Evolutionary conservation across 1,140 invertebrate species (phyloP).

Genomic region (Telenomus remus): DNA sequence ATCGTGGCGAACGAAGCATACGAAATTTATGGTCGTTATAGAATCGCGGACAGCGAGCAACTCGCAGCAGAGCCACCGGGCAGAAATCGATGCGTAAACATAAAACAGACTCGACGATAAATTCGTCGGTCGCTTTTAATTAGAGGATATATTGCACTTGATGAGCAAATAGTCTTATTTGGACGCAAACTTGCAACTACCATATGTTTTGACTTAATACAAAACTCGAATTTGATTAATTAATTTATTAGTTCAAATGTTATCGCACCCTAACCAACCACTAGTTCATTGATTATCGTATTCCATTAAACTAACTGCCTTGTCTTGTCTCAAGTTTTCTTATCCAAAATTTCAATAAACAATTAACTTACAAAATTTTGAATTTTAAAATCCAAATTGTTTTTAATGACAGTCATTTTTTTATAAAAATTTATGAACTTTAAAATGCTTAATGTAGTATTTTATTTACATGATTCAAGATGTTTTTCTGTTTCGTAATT

Average conservation of each 20-base stretch:
- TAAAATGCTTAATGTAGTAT: too few species aligned
- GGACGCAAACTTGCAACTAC: constrained; percentile 20
- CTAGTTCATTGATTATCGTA: neutral
- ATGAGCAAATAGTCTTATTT: constrained; percentile 44
- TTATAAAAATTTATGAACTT: too few species aligned
- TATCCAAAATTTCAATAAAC: too few species aligned
- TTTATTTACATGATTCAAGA: too few species aligned
- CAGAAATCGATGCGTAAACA: constrained; percentile 57
- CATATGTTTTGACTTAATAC: constrained; percentile 28
- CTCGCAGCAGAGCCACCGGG: constrained; percentile 39
- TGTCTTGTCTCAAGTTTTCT: too few species aligned
- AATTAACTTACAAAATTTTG: too few species aligned
- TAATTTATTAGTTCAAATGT: constrained; percentile 17
- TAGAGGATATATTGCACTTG: constrained; percentile 49
- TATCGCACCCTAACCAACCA: constrained; percentile 6
- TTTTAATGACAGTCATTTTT: too few species aligned
- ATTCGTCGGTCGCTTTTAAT: constrained; percentile 56
- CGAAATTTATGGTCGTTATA: constrained; percentile 52
- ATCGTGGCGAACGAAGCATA: constrained; percentile 45
- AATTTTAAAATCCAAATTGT: too few species aligned
- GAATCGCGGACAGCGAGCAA: constrained; percentile 43
- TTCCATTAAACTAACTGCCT: constrained; percentile 3
- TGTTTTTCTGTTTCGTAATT: too few species aligned
- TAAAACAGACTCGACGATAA: constrained; percentile 56
- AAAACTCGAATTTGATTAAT: constrained; percentile 37